These are phyloP conservation scores for Melanerpes formicivorus DNA, from an alignment of 2,113 vertebrate species.

Conservation along the genomic window DNA sequence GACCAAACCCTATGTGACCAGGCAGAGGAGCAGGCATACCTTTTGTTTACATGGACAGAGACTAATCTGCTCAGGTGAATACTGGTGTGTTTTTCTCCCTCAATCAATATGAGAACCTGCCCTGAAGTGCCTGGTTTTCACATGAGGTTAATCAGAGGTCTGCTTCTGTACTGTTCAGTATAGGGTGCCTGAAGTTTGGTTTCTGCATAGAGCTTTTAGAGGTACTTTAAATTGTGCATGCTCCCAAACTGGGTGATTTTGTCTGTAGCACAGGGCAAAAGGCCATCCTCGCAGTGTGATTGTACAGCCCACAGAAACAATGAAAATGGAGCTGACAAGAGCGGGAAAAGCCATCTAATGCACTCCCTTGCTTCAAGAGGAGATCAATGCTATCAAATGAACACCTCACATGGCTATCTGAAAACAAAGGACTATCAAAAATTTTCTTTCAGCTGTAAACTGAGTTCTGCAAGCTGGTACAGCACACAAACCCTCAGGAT, in stretches of 20 bases:
- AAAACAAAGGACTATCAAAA: neutral
- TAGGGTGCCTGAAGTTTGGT: neutral
- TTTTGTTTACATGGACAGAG: neutral
- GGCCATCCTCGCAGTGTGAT: neutral
- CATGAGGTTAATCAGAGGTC: rapidly evolving
- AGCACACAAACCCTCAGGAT: neutral
- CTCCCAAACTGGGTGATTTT: neutral
- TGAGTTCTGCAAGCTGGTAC: neutral
- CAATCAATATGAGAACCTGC: neutral
- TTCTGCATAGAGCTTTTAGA: neutral
- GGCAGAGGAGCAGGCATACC: neutral
- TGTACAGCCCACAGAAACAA: neutral
- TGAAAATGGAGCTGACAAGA: neutral
- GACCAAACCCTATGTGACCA: neutral
- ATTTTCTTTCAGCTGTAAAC: neutral
- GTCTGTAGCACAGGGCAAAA: neutral
- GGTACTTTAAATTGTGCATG: neutral
- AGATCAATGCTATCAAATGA: neutral
- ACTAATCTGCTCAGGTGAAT: neutral
- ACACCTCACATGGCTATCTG: neutral
- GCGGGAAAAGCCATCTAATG: neutral
- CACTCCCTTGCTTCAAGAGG: neutral
- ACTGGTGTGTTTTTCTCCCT: neutral
- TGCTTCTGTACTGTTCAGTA: neutral
- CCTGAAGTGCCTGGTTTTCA: neutral